phyloP scores from a whole-genome alignment of 2,797 vertebrate genomes.

The Gymnothorax reevesii region DNA sequence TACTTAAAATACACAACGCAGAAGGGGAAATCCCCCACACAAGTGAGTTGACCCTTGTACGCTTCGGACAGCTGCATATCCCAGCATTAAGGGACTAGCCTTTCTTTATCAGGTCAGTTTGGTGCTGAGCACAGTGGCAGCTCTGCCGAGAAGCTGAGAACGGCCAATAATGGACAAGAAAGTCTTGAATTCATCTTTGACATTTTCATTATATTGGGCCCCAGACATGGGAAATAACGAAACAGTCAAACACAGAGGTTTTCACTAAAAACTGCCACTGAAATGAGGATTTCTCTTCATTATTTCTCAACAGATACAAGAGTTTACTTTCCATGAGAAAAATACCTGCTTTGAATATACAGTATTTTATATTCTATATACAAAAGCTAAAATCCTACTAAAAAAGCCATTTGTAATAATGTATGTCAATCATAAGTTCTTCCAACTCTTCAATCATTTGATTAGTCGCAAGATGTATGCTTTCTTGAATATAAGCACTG shows the following conservation, averaged over 20 bases:
- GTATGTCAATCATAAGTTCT: too few relatives aligned
- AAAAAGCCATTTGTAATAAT: too few relatives aligned
- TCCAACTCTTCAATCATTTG: too few relatives aligned
- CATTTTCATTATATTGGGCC: neutral
- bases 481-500: too few relatives aligned
- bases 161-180: neutral
- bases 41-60: neutral
- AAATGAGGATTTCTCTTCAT: neutral
- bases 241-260: neutral
- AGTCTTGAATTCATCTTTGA: neutral
- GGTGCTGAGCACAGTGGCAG: neutral
- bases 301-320: neutral
- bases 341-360: neutral
- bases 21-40: neutral
- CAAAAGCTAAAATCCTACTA: too few relatives aligned
- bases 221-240: neutral
- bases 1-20: too few relatives aligned
- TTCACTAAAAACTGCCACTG: neutral
- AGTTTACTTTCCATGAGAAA: neutral
- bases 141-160: neutral
- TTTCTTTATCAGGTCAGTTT: neutral
- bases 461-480: too few relatives aligned
- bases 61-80: neutral
- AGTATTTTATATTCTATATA: too few relatives aligned
- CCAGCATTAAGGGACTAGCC: neutral